Evolutionary conservation across 2,797 vertebrate genomes (phyloP).

Genomic region (Esox lucius): DNA sequence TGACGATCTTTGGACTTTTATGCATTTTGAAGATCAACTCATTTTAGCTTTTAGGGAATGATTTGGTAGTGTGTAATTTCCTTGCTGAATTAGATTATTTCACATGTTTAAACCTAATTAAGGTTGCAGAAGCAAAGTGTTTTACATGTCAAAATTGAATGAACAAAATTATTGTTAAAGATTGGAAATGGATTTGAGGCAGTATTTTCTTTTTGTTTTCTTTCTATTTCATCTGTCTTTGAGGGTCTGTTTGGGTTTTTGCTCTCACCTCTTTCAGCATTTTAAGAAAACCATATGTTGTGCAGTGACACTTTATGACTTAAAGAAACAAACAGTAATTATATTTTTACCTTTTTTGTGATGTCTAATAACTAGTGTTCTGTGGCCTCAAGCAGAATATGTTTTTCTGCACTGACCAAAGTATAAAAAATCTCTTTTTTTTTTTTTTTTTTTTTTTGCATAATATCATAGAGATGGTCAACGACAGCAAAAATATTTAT

Average conservation of each 20-base stretch:
- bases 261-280: slow-evolving; percentile 7
- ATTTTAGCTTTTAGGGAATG: background rate
- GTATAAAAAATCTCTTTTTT: slow-evolving; percentile 26
- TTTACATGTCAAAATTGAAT: background rate
- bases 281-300: slow-evolving; percentile 25
- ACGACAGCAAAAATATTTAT: background rate
- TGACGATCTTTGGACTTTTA: slow-evolving; percentile 17
- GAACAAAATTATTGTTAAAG: background rate
- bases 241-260: background rate
- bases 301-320: slow-evolving; percentile 12
- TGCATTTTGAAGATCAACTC: background rate
- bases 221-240: background rate
- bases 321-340: slow-evolving; percentile 38
- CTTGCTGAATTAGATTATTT: background rate
- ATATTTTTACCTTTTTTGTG: slow-evolving; percentile 65
- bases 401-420: slow-evolving; percentile 42
- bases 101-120: background rate
- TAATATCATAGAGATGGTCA: background rate
- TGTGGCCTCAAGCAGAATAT: slow-evolving; percentile 53
- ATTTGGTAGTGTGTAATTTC: background rate
- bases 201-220: background rate
- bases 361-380: slow-evolving; percentile 30
- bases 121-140: background rate
- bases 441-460: background rate
- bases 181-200: background rate